Evolutionary conservation across 1,140 invertebrate genomes (phyloP).

Genomic region (Meloidogyne chitwoodi): DNA sequence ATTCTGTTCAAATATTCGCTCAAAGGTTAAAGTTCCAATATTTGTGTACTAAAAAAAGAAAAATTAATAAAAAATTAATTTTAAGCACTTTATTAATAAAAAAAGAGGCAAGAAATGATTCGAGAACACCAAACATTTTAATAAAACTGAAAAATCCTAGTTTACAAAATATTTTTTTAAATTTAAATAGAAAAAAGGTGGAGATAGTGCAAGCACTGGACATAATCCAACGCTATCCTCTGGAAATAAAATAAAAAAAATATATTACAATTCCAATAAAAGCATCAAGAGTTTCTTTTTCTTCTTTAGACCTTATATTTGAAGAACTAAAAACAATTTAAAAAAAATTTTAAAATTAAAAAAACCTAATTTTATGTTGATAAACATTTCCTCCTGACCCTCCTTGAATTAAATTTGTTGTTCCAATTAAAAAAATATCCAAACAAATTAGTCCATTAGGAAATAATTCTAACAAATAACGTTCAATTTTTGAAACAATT

Average conservation of each 20-base stretch:
- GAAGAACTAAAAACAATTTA: neutral
- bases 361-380: neutral
- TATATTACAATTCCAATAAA: constrained; percentile 32
- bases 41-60: constrained; percentile 31
- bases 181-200: too few species aligned
- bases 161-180: too few species aligned
- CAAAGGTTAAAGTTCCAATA: constrained; percentile 22
- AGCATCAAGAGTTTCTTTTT: constrained; percentile 41
- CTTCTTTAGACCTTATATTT: constrained; percentile 36
- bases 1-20: constrained; percentile 30
- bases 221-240: neutral
- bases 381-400: neutral
- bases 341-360: neutral
- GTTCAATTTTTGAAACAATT: constrained; percentile 4
- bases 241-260: constrained; percentile 1
- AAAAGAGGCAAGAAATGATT: neutral
- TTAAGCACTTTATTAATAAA: neutral
- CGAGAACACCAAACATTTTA: too few species aligned
- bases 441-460: constrained; percentile 38
- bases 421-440: constrained; percentile 38
- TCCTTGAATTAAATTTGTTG: neutral
- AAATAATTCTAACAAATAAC: constrained; percentile 36
- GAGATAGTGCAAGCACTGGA: too few species aligned
- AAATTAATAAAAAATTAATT: neutral
- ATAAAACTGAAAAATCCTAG: too few species aligned